Evolutionary conservation across 2,888 invertebrate genomes (phyloP).

Genomic region (Latrodectus hesperus): DNA sequence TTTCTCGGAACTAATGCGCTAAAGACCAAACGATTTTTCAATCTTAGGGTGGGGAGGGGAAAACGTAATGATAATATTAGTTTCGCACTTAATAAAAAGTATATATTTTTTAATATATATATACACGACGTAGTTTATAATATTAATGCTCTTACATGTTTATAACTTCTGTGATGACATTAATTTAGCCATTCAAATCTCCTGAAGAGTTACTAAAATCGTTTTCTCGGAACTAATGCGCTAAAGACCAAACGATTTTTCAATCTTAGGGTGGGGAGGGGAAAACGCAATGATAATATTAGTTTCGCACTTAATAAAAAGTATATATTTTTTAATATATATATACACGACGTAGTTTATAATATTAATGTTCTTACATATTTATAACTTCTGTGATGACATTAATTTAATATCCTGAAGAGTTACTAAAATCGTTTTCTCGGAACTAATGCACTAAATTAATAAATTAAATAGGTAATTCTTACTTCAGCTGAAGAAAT

Average conservation of each 20-base stretch:
- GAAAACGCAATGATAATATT: slow-evolving; percentile 6
- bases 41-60: slow-evolving; percentile 15
- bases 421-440: slow-evolving; percentile 2
- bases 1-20: not conserved
- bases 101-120: not conserved
- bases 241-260: not conserved
- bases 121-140: too few species aligned
- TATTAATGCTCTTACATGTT: too few species aligned
- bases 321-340: not conserved
- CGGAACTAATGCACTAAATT: not conserved
- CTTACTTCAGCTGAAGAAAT: too few species aligned
- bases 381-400: too few species aligned
- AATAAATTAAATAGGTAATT: too few species aligned
- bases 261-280: slow-evolving; percentile 11
- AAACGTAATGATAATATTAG: slow-evolving; percentile 1
- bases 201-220: not conserved
- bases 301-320: not conserved
- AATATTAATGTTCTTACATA: too few species aligned
- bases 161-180: too few species aligned
- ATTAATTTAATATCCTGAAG: too few species aligned
- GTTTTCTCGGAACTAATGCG: slow-evolving; percentile 5
- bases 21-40: not conserved
- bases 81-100: not conserved
- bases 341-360: not conserved
- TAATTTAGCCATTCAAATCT: too few species aligned